Evolutionary conservation across 2,888 invertebrate genomes (phyloP), one percentile per base, ranked within the genome.

Genomic region (Leptinotarsa rubiginosa): DNA sequence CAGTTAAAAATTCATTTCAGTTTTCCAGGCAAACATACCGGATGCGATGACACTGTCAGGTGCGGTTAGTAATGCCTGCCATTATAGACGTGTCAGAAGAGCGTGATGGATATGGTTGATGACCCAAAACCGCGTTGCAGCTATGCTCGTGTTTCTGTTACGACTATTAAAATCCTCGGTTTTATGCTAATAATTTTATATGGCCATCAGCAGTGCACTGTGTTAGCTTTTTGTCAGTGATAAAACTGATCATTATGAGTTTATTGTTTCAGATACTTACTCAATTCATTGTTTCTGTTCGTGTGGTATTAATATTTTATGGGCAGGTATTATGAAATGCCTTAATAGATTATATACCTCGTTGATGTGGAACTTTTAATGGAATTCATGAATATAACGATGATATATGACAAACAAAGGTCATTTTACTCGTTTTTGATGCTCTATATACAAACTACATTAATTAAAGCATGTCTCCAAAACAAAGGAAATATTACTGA

Each of bases 31-130:
- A 62, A 62, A 62, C 62, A 62, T 15, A 7, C 41, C 16, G n/a
- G 62, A 62, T 62, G 62, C n/a, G 13, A 62, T 62, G 62, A 41
- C 62, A 62, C 62, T 62, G 62, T 62, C 86, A 86, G 86, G 86
- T 87, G 87, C 81, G 87, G 86, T 85, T 79, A 83, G 86, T 85
- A 85, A 85, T 85, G 82, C 84, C 82, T 83, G 83, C 84, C 85
- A 85, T 87, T 86, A 87, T 86, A 83, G 84, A 86, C 81, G 83
- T 86, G 87, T 86, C 87, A 86, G 78, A 84, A 77, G 75, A 62
- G 73, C 74, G 83, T 86, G 87, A 87, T 87, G 85, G 86, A 87
- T 87, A 85, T 82, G 82, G 80, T 86, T 87, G 86, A 86, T 86
- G 87, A 85, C 83, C 84, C 62, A 73, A 78, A 74, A 72, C 76